Evolutionary conservation across 2,113 vertebrate genomes (phyloP), one percentile per base, ranked within the genome.

Genomic region (Leptocoma aspasia): DNA sequence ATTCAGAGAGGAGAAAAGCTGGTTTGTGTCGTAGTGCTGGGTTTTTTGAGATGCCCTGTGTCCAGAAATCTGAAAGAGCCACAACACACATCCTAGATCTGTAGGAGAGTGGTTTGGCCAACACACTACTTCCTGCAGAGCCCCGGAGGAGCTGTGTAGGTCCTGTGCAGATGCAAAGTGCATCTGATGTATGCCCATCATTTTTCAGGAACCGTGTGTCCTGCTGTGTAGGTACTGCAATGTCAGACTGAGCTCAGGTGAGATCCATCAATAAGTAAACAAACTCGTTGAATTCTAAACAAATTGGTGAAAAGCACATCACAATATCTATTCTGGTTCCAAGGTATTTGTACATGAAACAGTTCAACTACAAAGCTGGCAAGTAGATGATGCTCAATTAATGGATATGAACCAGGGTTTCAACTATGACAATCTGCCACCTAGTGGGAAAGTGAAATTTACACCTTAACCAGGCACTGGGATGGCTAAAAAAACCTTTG

Each of bases 361-460:
- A 11, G n/a, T 64, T 84, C 52, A 73, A 17, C 56, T 72, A 37
- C 33, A 64, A 86, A 80, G 22, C 47, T 37, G 92, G 39, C 30
- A 63, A 73, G 10, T 13, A 41, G 54, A 52, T 3, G 39, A 47
- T 18, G 53, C 37, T 82, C 80, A 49, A 7, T 75, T 63, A 70
- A 54, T 0, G 1, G 31, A 19, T 11, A 16, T 20, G 54, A 49
- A 50, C 0, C 6, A 59, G 41, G 26, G 89, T 68, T 95, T 90
- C 42, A 31, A 39, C 63, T 92, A 26, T 73, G 44, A 61, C 56
- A 57, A 84, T 80, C 89, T 95, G 95, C 94, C 96, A 96, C 60
- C 97, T 97, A 91, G 89, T 71, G 96, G 95, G 23, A 92, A 89
- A 79, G 6, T 15, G 71, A 63, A 96, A 89, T 77, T 54, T 7